Base-by-base conservation (phyloP, 2,797 vertebrate genomes). In the Tokudaia tokunoshimensis region DNA sequence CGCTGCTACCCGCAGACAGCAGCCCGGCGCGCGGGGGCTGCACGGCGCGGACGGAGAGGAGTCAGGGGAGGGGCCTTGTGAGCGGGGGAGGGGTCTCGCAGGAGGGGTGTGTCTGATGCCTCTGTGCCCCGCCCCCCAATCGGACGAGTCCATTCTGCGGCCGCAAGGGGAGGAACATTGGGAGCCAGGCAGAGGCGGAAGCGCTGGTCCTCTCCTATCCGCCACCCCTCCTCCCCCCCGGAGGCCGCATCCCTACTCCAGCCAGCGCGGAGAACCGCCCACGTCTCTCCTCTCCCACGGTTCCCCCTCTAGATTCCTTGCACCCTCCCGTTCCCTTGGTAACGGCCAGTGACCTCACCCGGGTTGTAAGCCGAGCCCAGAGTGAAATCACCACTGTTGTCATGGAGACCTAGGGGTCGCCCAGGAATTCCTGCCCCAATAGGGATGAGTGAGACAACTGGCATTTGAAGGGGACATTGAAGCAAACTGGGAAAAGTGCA, bases 1-100 rank as follows among this genome's bases (percentile, higher is more conserved):
- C 98, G 98, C 99, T 98, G 98, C 98, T 99, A 15, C 99, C 99
- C 98, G 99, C 99, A 59, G 98, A 96, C 97, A 98, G 97, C 92
- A 99, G 98, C 98, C 98, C 99, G 98, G 99, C 98, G 92, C 98
- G 98, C 98, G 99, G 99, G 97, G 97, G 97, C 97, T 97, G 90
- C 88, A 52, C 52, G 81, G 96, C 74, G 85, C 52, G 79, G 72
- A 91, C 86, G 47, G 81, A 96, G 96, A 94, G 85, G 83, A 24
- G 84, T 96, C 97, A 96, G 95, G 88, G 97, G 97, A 94, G 95
- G 89, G 88, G 93, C 98, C 98, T 99, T 98, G 99, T 98, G 94
- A 98, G 98, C 98, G 98, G 99, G 96, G 97, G 97, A 95, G 94
- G 92, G 90, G 94, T 22, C 44, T 37, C 83, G 61, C 57, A 37